A percentile compares a stretch with the other conserved stretches of the same genome.
These are phyloP conservation scores for Callitettix versicolor DNA, from an alignment of 1,140 invertebrate species.

Conservation along the genomic window DNA sequence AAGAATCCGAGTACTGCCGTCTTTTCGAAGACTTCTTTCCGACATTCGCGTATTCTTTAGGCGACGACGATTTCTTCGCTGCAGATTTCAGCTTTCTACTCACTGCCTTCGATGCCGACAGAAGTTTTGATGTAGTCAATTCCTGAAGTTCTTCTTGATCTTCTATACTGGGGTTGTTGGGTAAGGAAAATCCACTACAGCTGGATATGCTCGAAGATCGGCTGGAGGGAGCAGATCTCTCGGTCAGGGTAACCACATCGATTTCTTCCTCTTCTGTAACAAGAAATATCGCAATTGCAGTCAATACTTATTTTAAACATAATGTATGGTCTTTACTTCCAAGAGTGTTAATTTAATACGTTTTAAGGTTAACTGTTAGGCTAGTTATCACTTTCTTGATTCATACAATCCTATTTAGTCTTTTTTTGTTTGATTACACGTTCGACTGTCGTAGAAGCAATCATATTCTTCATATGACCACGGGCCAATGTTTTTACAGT, in stretches of 20 bases:
- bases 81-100: conserved; percentile 18
- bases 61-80: not conserved
- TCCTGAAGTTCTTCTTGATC: conserved; percentile 50
- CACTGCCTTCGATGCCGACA: conserved; percentile 31
- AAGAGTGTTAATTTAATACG: too few relatives aligned
- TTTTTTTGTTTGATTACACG: too few relatives aligned
- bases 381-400: too few relatives aligned
- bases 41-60: conserved; percentile 4
- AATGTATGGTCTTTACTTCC: too few relatives aligned
- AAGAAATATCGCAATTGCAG: conserved; percentile 12
- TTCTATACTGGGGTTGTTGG: conserved; percentile 43
- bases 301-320: too few relatives aligned
- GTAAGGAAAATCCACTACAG: conserved; percentile 36
- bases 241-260: conserved; percentile 58
- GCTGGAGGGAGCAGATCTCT: not conserved
- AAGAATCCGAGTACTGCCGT: conserved; percentile 2
- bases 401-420: too few relatives aligned
- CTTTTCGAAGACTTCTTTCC: conserved; percentile 8
- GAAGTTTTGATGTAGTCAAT: conserved; percentile 44
- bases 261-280: conserved; percentile 67
- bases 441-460: too few relatives aligned
- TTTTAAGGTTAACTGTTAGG: too few relatives aligned
- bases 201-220: conserved; percentile 27
- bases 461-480: too few relatives aligned
- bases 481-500: too few relatives aligned